These are phyloP conservation scores for Drosophila cardini DNA, from an alignment of 1,140 invertebrate genomes.

Conservation along the genomic window DNA sequence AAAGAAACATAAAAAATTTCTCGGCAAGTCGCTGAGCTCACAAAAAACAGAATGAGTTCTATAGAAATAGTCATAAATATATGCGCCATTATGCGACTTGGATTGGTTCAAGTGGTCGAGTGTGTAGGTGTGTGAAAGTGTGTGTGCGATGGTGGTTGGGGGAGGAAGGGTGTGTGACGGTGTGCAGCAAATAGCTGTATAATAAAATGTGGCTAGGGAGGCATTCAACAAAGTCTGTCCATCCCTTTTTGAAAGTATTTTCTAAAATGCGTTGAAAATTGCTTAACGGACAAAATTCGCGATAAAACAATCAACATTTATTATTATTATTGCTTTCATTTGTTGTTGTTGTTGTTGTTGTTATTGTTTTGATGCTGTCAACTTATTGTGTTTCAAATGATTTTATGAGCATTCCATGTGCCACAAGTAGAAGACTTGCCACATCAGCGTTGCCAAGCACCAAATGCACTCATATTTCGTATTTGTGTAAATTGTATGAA, in stretches of 20 bases:
- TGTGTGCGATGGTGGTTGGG: no score
- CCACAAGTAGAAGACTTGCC: slow-evolving; percentile 29
- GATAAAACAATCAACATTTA: slow-evolving; percentile 77
- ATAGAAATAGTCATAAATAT: slow-evolving; percentile 78
- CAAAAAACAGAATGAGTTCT: slow-evolving; percentile 30
- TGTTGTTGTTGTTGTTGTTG: slow-evolving; percentile 39
- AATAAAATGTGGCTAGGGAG: slow-evolving; percentile 45
- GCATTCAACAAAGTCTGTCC: slow-evolving; percentile 18
- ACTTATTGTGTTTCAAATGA: slow-evolving; percentile 74
- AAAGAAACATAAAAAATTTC: slow-evolving; percentile 20
- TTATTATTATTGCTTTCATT: slow-evolving; percentile 57
- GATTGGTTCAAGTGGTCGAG: slow-evolving; percentile 60
- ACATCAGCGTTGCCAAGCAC: slow-evolving; percentile 2
- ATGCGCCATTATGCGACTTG: slow-evolving; percentile 72
- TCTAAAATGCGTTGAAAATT: slow-evolving; percentile 70
- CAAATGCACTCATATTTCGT: slow-evolving; percentile 1
- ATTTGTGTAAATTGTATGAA: slow-evolving; percentile 12
- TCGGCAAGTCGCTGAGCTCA: background rate
- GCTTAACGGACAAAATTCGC: slow-evolving; percentile 66
- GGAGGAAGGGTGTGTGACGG: slow-evolving; percentile 1
- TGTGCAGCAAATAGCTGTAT: slow-evolving; percentile 71
- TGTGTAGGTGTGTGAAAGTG: slow-evolving; percentile 7
- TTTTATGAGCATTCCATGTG: slow-evolving; percentile 55
- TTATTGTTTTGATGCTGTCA: slow-evolving; percentile 53
- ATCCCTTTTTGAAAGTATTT: slow-evolving; percentile 35